Conservation (phyloP, 2,888 invertebrate genomes). For the Lingula anatina region DNA sequence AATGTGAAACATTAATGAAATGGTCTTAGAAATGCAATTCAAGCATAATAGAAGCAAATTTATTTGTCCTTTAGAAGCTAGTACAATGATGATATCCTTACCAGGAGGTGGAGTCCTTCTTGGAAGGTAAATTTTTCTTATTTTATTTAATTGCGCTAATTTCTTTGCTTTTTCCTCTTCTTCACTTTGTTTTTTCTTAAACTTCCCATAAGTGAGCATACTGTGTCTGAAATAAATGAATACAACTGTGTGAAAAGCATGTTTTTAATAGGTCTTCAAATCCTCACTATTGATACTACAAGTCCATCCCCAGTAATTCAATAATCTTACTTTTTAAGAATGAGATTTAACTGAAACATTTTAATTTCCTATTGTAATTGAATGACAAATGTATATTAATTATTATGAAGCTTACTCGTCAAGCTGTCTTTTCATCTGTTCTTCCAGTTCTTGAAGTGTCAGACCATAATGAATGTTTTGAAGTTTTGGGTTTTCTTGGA, state of each 20-base stretch:
- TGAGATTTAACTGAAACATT: no score
- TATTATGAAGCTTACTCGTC: conserved; percentile 38
- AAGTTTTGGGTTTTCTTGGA: conserved; percentile 30
- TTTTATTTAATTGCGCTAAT: conserved; percentile 35
- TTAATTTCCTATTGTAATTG: no score
- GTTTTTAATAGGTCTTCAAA: not conserved
- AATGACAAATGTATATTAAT: no score
- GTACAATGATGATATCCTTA: no score
- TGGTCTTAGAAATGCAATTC: no score
- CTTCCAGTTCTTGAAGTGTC: conserved; percentile 34
- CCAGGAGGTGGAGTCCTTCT: conserved; percentile 33
- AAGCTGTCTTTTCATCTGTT: conserved; percentile 34
- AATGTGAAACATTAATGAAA: no score
- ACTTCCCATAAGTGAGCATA: conserved; percentile 38
- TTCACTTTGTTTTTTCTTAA: conserved; percentile 20
- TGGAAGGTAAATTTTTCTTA: conserved; percentile 46
- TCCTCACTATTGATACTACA: not conserved
- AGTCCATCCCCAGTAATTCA: no score
- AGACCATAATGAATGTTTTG: conserved; percentile 38
- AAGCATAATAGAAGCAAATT: no score
- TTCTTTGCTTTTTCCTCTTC: conserved; percentile 33
- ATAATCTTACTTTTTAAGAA: no score
- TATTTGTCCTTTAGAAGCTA: no score
- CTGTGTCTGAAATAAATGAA: conserved; percentile 25
- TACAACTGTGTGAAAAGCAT: not conserved